Conservation (phyloP, 92 coral and sea anemone species). For the Epizoanthus scotinus region DNA sequence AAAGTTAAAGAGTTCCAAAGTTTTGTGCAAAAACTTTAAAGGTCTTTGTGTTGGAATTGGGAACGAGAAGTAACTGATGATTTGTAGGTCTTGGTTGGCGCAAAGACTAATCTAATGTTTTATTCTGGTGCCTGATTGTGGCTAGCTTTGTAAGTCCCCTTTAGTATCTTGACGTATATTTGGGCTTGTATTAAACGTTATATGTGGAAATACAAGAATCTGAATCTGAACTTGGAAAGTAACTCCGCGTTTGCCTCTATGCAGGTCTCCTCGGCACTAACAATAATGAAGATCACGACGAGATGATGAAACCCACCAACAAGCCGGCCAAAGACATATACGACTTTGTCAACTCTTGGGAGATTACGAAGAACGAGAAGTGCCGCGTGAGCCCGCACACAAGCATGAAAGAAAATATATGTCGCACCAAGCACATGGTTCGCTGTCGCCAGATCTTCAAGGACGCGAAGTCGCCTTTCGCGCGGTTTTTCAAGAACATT, state of each 20-base stretch:
- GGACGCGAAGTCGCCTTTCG: conserved; percentile 74
- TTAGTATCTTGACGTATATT: too few relatives aligned
- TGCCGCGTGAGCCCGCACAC: conserved; percentile 53
- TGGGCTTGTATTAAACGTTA: too few relatives aligned
- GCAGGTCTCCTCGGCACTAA: conserved; percentile 99
- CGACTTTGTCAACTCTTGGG: conserved; percentile 98
- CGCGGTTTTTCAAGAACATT: conserved; percentile 65
- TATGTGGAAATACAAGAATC: too few relatives aligned
- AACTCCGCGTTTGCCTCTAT: not conserved
- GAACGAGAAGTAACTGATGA: too few relatives aligned
- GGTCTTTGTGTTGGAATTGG: too few relatives aligned
- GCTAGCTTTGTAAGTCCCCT: too few relatives aligned
- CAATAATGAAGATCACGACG: conserved; percentile 92
- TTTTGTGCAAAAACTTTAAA: too few relatives aligned
- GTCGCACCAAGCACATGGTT: conserved; percentile 36
- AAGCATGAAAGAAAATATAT: conserved; percentile 33
- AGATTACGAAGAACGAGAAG: conserved; percentile 65
- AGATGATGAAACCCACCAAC: conserved; percentile 66
- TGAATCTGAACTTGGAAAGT: not conserved
- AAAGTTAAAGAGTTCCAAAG: too few relatives aligned
- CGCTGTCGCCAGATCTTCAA: conserved; percentile 83
- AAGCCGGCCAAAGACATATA: conserved; percentile 57
- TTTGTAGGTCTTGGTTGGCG: too few relatives aligned
- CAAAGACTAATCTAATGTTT: too few relatives aligned
- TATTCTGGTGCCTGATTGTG: too few relatives aligned